These are phyloP conservation scores for Apodemus sylvaticus DNA, from an alignment of 2,113 vertebrate genomes.

Conservation along the genomic window DNA sequence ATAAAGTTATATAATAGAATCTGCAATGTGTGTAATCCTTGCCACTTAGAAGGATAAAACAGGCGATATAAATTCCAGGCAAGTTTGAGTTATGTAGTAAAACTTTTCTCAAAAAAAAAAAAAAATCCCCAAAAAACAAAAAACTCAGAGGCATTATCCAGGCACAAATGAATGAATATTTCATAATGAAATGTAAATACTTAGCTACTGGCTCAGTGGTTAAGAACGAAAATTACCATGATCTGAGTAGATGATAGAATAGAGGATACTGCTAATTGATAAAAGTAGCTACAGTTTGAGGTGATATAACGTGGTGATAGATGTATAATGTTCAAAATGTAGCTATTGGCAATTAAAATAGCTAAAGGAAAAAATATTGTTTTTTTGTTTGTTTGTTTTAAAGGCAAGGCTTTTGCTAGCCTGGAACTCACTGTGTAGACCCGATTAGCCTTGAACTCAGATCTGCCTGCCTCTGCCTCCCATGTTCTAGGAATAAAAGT, in stretches of 20 bases:
- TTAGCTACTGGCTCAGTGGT: too few relatives aligned
- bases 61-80: neutral
- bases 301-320: neutral
- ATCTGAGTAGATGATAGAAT: neutral
- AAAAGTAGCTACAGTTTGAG: neutral
- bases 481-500: neutral
- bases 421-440: neutral
- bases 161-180: constrained; percentile 4
- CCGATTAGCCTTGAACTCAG: neutral
- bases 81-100: neutral
- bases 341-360: neutral
- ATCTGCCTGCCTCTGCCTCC: neutral
- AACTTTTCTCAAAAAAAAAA: neutral
- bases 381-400: neutral
- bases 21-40: neutral
- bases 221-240: neutral
- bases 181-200: neutral
- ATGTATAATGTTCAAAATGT: neutral
- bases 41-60: neutral
- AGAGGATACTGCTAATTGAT: neutral
- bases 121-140: neutral
- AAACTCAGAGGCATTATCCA: neutral
- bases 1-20: neutral
- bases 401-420: neutral
- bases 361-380: neutral